These are phyloP conservation scores for Onychomys leucogaster DNA, from an alignment of 2,797 vertebrate species.

Conservation along the genomic window DNA sequence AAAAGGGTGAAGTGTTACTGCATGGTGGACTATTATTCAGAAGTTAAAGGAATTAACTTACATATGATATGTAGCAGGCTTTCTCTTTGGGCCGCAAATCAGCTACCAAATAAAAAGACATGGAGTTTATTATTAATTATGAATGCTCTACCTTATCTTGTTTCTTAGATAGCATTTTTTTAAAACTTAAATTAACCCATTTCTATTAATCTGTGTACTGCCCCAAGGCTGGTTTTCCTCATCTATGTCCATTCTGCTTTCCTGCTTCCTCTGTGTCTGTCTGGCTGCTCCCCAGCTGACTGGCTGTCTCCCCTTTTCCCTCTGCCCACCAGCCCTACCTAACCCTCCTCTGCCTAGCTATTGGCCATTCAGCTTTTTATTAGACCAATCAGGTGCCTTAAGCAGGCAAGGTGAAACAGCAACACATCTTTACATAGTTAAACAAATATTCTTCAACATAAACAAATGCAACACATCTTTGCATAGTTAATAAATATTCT, in stretches of 20 bases:
- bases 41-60: slow-evolving; percentile 1
- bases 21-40: neutral
- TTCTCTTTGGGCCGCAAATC: neutral
- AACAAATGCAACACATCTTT: neutral
- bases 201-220: neutral
- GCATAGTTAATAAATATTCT: neutral
- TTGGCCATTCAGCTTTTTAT: neutral
- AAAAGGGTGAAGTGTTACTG: neutral
- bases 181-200: neutral
- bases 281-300: neutral
- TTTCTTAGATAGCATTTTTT: neutral
- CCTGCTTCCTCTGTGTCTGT: neutral
- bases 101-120: neutral
- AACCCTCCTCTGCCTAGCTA: neutral
- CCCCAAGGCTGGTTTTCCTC: neutral
- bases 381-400: neutral
- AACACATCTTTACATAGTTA: neutral
- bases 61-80: neutral
- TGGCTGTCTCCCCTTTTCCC: neutral
- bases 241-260: neutral
- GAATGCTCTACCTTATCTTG: neutral
- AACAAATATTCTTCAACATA: too few species aligned
- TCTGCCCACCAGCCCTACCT: neutral
- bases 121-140: neutral
- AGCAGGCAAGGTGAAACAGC: neutral